Evolutionary conservation across 92 coral and sea anemone genomes (phyloP).

Genomic region (Palythoa grandiflora): DNA sequence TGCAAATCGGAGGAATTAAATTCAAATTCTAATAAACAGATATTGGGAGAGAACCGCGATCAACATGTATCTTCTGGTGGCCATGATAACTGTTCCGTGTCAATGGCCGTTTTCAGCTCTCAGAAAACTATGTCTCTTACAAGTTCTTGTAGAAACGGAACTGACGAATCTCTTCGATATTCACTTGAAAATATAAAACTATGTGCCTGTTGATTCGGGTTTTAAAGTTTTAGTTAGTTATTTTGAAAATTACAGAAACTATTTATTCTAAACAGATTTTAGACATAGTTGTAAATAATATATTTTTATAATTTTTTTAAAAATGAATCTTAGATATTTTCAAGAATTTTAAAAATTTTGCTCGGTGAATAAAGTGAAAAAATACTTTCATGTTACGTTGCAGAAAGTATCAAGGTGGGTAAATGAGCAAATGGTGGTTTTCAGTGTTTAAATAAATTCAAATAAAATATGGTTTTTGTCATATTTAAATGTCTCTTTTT

Average conservation of each 20-base stretch:
- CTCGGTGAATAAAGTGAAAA: neutral
- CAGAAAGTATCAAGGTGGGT: neutral
- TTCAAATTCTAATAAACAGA: conserved; percentile 7
- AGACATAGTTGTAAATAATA: neutral
- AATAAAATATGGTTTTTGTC: conserved; percentile 2
- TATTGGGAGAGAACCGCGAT: neutral
- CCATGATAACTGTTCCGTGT: neutral
- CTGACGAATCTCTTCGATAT: neutral
- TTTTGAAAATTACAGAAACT: neutral
- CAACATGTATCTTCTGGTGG: neutral
- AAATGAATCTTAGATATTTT: neutral
- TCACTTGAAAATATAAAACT: conserved; percentile 11
- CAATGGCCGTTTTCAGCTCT: neutral
- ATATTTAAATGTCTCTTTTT: conserved; percentile 17
- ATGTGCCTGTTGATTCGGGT: conserved; percentile 15
- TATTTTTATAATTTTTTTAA: neutral
- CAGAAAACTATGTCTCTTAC: neutral
- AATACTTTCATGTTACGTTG: neutral
- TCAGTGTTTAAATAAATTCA: neutral
- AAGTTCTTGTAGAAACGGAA: conserved; percentile 29
- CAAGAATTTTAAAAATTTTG: neutral
- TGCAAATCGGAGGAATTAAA: conserved; percentile 42
- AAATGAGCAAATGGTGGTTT: neutral
- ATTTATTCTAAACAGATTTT: neutral
- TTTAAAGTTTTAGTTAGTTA: neutral